Conservation (phyloP, 2,888 invertebrate genomes). For the Pseudococcus viburni region DNA sequence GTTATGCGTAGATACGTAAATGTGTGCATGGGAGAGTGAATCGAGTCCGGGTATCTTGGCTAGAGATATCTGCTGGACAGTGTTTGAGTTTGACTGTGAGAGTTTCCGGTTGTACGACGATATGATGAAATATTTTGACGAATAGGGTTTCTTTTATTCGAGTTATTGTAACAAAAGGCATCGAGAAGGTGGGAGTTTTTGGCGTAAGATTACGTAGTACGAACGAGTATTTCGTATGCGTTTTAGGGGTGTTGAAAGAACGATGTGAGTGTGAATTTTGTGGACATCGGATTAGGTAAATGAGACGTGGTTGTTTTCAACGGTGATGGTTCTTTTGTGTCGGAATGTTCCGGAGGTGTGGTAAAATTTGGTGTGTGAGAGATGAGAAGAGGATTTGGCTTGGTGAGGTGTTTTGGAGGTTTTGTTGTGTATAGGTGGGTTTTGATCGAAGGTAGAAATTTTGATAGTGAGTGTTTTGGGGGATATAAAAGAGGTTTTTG, state of each 20-base stretch:
- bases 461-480: too few species aligned
- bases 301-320: neutral
- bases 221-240: neutral
- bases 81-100: neutral
- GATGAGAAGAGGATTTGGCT: neutral
- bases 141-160: neutral
- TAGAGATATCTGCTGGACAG: neutral
- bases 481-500: neutral
- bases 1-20: neutral
- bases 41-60: neutral
- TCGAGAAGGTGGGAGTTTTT: neutral
- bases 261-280: neutral
- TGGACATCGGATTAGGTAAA: neutral
- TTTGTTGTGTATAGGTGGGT: too few species aligned
- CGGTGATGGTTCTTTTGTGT: neutral
- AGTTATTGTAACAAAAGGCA: neutral
- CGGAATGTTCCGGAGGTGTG: neutral
- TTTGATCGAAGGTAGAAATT: too few species aligned
- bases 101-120: neutral
- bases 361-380: neutral
- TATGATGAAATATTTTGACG: neutral
- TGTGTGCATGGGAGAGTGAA: neutral
- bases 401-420: neutral
- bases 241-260: neutral
- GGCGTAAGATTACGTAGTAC: neutral